Base-by-base conservation (phyloP, 2,113 vertebrate genomes). In the Talpa occidentalis region DNA sequence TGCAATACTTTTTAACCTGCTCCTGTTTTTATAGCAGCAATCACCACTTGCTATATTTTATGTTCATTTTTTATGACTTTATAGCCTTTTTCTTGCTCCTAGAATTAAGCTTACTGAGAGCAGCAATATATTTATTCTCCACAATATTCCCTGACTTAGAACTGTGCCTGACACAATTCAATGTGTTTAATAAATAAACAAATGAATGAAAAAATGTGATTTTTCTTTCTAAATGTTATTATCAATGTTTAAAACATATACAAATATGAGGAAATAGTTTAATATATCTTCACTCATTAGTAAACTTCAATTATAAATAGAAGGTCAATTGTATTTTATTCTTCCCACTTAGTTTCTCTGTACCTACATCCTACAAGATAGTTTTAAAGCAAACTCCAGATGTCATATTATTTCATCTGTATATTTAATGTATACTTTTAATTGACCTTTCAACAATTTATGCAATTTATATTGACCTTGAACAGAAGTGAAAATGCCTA, bases 21-120 rank as follows among this genome's bases (percentile, higher is more conserved):
- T 88, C n/a, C 77, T 96, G 49, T 62, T 90, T 93, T 93, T 85
- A 88, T 49, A 88, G 88, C 77, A 76, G 72, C 3, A 4, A 88
- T 94, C 69, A 85, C 73, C 67, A 77, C 72, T 76, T 90, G 66
- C 81, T 95, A 80, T 79, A 86, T 60, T 93, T 95, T 95, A 76
- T 74, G 72, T 84, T 79, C 79, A 66, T 90, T 94, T 95, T 91
- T 88, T 47, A 91, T 56, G 40, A 69, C 54, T 80, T 88, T 81
- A 56, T 56, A 94, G 72, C 32, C 60, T 89, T 80, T 91, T 93
- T 10, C 47, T 73, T 74, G 49, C 15, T 40, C 66, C 64, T 60
- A 81, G 56, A 86, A 87, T 88, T 96, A 82, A 96, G 22, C 24
- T 92, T 32, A 40, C 26, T 67, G 54, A 92, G 4, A 90, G 22